These are phyloP conservation scores for Glossophaga mutica DNA, from an alignment of 2,797 vertebrate genomes.

Conservation along the genomic window DNA sequence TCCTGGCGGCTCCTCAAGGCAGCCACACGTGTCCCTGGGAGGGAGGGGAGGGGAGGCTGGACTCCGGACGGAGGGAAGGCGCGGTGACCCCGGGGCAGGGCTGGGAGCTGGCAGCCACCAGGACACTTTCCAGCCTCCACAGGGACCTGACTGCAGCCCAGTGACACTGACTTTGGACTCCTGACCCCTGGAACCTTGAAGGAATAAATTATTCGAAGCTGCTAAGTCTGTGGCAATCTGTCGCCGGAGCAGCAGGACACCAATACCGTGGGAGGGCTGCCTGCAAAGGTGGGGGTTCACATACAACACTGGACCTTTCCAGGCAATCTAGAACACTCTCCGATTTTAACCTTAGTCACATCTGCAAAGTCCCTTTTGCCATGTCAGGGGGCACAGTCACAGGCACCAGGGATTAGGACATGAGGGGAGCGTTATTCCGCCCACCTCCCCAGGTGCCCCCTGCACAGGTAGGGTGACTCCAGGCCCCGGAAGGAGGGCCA, in stretches of 20 bases:
- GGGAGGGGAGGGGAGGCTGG: rapidly evolving
- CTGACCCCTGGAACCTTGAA: neutral
- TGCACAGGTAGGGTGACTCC: too few species aligned
- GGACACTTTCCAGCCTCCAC: neutral
- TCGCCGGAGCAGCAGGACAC: neutral
- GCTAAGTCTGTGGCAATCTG: rapidly evolving
- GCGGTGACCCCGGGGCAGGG: neutral
- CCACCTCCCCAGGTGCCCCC: neutral
- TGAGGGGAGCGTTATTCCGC: neutral
- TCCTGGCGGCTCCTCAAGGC: neutral
- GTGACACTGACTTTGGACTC: neutral
- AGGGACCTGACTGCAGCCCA: neutral
- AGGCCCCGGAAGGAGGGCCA: too few species aligned
- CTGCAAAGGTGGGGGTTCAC: neutral
- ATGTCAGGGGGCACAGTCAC: neutral
- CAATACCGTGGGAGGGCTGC: rapidly evolving
- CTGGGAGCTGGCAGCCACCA: too few species aligned
- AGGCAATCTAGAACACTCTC: neutral
- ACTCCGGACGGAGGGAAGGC: too few species aligned
- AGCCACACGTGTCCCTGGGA: too few species aligned
- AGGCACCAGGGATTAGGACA: neutral
- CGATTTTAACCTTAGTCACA: too few species aligned
- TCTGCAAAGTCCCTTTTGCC: neutral
- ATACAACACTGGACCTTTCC: neutral
- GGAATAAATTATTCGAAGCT: neutral